Conservation (phyloP, 2,797 vertebrate species). For the Novumbra hubbsi region DNA sequence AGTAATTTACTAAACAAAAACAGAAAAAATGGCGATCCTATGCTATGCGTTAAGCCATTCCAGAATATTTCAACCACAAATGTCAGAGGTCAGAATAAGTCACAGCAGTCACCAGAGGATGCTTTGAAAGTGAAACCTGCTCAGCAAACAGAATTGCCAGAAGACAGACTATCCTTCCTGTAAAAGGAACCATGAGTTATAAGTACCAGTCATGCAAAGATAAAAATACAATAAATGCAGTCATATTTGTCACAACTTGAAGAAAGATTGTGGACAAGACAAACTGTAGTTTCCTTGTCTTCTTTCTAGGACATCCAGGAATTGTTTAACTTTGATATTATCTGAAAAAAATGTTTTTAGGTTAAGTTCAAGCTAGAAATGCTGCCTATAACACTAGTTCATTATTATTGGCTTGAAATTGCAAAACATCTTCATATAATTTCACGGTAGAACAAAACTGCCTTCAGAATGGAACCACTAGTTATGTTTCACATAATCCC, state of each 20-base stretch:
- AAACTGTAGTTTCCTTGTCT: conserved; percentile 23
- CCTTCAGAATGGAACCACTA: background rate
- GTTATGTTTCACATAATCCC: background rate
- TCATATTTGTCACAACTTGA: conserved; percentile 41
- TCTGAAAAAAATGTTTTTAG: conserved; percentile 34
- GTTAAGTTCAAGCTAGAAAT: conserved; percentile 35
- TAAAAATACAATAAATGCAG: conserved; percentile 49
- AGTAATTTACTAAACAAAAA: background rate
- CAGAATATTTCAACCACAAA: background rate
- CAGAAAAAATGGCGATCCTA: background rate
- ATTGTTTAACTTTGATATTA: conserved; percentile 61
- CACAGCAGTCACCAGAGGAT: background rate
- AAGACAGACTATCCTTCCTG: conserved; percentile 7
- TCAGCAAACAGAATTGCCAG: conserved; percentile 6
- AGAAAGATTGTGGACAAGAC: conserved; percentile 33
- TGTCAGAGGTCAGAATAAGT: background rate
- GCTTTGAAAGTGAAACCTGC: background rate
- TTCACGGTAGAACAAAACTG: background rate
- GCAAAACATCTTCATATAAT: conserved; percentile 14
- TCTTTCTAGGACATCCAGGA: conserved; percentile 54
- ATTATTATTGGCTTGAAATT: conserved; percentile 28
- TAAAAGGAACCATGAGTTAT: conserved; percentile 37
- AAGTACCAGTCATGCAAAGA: conserved; percentile 23
- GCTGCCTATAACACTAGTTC: conserved; percentile 23
- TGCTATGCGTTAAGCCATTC: background rate